Percentiles rank a stretch among this genome's conserved stretches.
These are phyloP conservation scores for Phaetusa simplex DNA, from an alignment of 2,113 vertebrate genomes.

Conservation along the genomic window DNA sequence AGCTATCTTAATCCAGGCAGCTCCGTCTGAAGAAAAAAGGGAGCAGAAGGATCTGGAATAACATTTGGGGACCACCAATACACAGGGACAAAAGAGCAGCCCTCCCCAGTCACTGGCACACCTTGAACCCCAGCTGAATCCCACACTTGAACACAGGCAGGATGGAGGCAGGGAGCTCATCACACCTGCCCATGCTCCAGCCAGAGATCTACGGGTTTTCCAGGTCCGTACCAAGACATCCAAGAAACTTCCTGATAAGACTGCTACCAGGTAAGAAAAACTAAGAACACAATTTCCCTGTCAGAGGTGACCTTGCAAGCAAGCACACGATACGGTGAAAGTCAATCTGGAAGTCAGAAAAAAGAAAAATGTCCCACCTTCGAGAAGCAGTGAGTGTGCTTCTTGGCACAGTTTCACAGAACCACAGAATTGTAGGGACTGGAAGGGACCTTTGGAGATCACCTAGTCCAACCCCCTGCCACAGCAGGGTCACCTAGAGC, in stretches of 20 bases:
- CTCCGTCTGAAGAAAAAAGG: neutral
- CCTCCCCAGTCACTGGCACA: neutral
- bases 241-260: fast-evolving
- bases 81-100: neutral
- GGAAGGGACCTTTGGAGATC: no score
- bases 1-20: neutral
- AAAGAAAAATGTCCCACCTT: neutral
- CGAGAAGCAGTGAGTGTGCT: fast-evolving
- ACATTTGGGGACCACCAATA: fast-evolving
- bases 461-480: no score
- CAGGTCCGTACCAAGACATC: fast-evolving
- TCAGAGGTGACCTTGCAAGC: neutral
- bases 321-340: fast-evolving
- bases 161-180: neutral
- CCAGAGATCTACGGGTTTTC: neutral
- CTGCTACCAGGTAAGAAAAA: neutral
- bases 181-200: fast-evolving
- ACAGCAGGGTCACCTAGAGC: no score
- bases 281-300: neutral
- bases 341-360: neutral
- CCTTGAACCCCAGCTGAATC: neutral
- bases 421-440: no score
- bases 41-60: neutral
- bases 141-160: neutral
- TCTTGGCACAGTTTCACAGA: neutral